Evolutionary conservation across 2,888 invertebrate species (phyloP).

Genomic region (Arrhopalites spinosus): DNA sequence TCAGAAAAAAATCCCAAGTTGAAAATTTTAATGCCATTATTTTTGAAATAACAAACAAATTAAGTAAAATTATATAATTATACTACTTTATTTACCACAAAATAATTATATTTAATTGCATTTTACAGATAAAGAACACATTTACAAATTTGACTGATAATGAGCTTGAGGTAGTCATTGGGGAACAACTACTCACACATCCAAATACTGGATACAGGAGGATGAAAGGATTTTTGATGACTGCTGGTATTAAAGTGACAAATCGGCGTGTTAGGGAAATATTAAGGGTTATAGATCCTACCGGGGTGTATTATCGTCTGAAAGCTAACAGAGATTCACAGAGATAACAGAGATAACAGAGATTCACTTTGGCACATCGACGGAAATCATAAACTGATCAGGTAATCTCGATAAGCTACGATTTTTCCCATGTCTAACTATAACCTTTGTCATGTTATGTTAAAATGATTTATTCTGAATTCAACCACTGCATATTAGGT

Average conservation of each 20-base stretch:
- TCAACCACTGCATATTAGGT: no score
- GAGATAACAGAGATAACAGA: not conserved
- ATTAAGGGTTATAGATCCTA: no score
- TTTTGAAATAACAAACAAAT: no score
- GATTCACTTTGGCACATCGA: not conserved
- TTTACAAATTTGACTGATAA: not conserved
- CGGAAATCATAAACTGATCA: not conserved
- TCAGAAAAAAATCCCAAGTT: no score
- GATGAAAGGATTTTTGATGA: not conserved
- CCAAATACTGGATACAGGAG: not conserved
- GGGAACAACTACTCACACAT: not conserved
- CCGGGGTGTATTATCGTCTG: not conserved
- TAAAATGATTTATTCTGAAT: no score
- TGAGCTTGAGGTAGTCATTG: not conserved
- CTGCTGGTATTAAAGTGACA: not conserved
- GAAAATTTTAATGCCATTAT: no score
- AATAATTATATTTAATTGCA: no score
- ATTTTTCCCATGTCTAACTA: no score
- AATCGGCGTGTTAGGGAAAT: no score
- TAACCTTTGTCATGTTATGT: no score
- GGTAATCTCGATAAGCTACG: not conserved
- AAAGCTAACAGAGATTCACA: not conserved
- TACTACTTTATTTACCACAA: no score
- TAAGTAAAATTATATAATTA: no score
- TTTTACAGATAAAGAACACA: not conserved